Conservation (phyloP, 2,113 vertebrate species). For the Recurvirostra avosetta region DNA sequence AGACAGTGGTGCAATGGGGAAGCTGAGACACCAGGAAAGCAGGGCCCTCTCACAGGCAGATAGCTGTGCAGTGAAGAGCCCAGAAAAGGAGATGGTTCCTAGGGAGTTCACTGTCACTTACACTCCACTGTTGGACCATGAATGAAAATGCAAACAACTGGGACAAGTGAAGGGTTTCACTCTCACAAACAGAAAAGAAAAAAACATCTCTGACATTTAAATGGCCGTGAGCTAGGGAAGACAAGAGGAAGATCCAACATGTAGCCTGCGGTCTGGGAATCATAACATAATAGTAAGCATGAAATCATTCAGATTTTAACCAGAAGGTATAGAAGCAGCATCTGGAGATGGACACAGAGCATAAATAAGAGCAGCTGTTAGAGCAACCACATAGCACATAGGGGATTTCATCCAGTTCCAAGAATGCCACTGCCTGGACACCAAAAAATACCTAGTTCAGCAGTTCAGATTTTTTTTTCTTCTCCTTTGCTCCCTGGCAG, state of each 20-base stretch:
- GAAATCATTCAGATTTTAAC: not conserved
- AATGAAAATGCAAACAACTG: not conserved
- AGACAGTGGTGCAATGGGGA: not conserved
- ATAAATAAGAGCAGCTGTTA: not conserved
- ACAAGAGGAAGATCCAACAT: not conserved
- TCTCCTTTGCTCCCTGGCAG: not conserved
- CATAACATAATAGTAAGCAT: not conserved
- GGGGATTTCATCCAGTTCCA: not conserved
- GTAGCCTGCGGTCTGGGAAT: not conserved
- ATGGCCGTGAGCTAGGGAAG: not conserved
- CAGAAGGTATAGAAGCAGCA: not conserved
- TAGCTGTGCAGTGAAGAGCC: not conserved
- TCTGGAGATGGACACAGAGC: not conserved
- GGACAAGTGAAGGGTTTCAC: not conserved
- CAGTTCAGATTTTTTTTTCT: not conserved
- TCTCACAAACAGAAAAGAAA: not conserved
- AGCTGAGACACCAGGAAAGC: not conserved
- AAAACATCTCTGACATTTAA: not conserved
- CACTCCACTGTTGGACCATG: not conserved
- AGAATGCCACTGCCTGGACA: not conserved
- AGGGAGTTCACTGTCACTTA: not conserved
- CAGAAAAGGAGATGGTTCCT: not conserved
- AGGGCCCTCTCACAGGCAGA: not conserved
- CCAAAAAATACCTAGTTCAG: not conserved
- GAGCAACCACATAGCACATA: not conserved